Conservation (phyloP, 2,797 vertebrate species). For the Falco concolor region DNA sequence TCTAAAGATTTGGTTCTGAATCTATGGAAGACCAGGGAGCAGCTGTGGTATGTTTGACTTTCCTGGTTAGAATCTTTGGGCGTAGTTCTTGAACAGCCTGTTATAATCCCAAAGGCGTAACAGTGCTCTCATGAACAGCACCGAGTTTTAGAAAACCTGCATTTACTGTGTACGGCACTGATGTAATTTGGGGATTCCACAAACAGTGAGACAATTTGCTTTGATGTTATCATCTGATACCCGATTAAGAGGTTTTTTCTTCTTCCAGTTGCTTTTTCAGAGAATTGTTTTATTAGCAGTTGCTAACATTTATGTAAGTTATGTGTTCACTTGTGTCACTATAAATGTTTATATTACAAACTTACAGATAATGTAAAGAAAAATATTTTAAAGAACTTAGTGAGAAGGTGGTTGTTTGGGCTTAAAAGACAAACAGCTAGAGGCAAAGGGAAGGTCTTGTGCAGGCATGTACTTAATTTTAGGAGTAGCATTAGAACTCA, state of each 20-base stretch:
- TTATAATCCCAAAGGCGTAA: neutral
- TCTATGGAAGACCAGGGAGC: neutral
- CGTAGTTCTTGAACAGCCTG: neutral
- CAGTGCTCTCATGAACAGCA: neutral
- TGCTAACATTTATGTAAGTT: neutral
- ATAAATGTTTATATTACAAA: neutral
- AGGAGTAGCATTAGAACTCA: neutral
- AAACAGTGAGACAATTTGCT: neutral
- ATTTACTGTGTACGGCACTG: neutral
- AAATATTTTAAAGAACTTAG: neutral
- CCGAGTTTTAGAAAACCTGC: neutral
- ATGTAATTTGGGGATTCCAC: neutral
- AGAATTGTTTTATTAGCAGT: neutral
- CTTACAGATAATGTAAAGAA: neutral
- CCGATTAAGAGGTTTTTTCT: neutral
- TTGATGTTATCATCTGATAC: neutral
- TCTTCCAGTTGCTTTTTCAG: neutral
- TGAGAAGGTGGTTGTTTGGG: neutral
- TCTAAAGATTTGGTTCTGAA: neutral
- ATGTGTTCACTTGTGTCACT: neutral
- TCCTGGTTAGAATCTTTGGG: neutral
- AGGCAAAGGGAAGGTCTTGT: conserved; percentile 11
- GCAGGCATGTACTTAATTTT: neutral
- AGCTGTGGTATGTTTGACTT: neutral
- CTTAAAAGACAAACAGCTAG: conserved; percentile 13